Evolutionary conservation across 2,113 vertebrate species (phyloP).

Genomic region (Cariama cristata): DNA sequence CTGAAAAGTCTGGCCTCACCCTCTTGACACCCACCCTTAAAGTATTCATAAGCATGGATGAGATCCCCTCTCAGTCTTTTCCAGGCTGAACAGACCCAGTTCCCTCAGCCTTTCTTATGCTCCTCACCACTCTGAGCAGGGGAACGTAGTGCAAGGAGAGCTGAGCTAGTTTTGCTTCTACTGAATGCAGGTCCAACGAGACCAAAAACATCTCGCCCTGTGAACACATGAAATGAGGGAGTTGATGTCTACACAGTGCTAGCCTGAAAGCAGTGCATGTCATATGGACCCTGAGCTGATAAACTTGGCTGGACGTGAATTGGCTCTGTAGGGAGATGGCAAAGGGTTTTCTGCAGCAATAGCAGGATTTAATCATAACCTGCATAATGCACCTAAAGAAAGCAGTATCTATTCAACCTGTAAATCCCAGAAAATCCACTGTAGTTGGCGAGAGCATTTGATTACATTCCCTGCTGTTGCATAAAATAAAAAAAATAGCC

Average conservation of each 20-base stretch:
- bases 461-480: background rate
- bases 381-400: background rate
- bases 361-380: background rate
- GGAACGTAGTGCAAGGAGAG: background rate
- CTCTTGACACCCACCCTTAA: too few relatives aligned
- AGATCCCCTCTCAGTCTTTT: too few relatives aligned
- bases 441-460: background rate
- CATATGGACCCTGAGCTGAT: background rate
- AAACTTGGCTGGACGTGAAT: accelerated
- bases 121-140: background rate
- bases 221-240: background rate
- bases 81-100: too few relatives aligned
- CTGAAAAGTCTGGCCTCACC: too few relatives aligned
- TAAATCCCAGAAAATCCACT: background rate
- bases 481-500: background rate
- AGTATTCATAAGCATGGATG: too few relatives aligned
- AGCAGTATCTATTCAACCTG: background rate
- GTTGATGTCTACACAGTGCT: background rate
- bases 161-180: background rate
- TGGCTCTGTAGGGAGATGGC: background rate
- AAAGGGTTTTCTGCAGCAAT: background rate
- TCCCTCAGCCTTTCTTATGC: background rate
- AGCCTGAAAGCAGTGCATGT: background rate
- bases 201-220: background rate
- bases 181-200: background rate